Conservation (phyloP, 1,140 invertebrate genomes). For the Lordiphosa clarofinis region DNA sequence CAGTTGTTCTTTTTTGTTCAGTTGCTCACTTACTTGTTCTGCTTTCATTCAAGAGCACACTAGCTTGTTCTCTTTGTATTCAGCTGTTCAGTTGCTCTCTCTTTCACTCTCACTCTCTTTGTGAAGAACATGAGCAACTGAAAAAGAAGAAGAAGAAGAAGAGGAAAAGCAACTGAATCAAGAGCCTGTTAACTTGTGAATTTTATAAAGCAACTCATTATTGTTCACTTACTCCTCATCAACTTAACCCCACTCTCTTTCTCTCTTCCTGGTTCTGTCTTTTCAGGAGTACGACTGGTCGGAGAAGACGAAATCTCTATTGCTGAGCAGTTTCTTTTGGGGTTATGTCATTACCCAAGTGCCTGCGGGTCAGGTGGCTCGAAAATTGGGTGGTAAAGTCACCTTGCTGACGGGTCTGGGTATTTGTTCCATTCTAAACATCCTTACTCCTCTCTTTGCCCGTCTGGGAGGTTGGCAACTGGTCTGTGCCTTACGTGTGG, state of each 20-base stretch:
- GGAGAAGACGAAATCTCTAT: slow-evolving; percentile 80
- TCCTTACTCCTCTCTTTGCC: slow-evolving; percentile 79
- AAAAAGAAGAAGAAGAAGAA: too few relatives aligned
- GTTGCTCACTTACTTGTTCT: too few relatives aligned
- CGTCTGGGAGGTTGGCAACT: slow-evolving; percentile 82
- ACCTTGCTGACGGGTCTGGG: slow-evolving; percentile 83
- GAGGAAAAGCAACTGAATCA: too few relatives aligned
- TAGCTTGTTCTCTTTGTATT: background rate
- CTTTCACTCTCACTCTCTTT: background rate
- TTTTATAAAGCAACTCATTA: background rate
- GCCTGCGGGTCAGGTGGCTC: slow-evolving; percentile 85
- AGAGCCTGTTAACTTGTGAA: too few relatives aligned
- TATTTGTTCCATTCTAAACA: slow-evolving; percentile 79
- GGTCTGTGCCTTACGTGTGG: slow-evolving; percentile 83
- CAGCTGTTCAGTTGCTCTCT: background rate
- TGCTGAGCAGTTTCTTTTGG: slow-evolving; percentile 86
- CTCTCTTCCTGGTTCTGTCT: too few relatives aligned
- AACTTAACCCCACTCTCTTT: too few relatives aligned
- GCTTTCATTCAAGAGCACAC: too few relatives aligned
- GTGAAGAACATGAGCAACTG: too few relatives aligned
- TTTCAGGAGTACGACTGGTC: slow-evolving; percentile 82
- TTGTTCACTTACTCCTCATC: too few relatives aligned
- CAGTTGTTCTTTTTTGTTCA: too few relatives aligned
- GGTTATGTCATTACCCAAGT: slow-evolving; percentile 82
- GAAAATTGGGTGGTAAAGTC: slow-evolving; percentile 84